These are phyloP conservation scores for Thera britannica DNA, from an alignment of 2,888 invertebrate genomes.

Conservation along the genomic window DNA sequence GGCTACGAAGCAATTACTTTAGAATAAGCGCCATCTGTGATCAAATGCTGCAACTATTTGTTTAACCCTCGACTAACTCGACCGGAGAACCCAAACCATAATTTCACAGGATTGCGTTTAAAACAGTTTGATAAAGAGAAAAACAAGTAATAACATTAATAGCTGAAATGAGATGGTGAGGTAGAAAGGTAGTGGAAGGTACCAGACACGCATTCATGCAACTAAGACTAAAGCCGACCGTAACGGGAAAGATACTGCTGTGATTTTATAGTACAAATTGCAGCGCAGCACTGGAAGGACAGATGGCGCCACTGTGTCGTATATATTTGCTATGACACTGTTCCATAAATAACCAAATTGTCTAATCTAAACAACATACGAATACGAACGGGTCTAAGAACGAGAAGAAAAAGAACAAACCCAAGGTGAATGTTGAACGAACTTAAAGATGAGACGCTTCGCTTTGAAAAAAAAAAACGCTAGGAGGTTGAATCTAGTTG, in stretches of 20 bases:
- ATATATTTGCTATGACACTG: not conserved
- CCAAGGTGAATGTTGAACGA: no score
- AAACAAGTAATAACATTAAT: not conserved
- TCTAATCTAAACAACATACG: no score
- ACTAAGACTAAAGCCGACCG: not conserved
- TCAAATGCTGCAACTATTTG: slow-evolving; percentile 1
- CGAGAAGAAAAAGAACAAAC: not conserved
- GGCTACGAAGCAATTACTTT: not conserved
- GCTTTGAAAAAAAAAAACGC: not conserved
- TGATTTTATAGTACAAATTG: not conserved
- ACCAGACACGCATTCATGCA: not conserved
- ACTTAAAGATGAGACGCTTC: not conserved
- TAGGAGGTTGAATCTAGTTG: not conserved
- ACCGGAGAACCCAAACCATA: not conserved
- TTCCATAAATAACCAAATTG: no score
- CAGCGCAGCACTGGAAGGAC: slow-evolving; percentile 2
- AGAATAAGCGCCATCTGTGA: slow-evolving; percentile 19
- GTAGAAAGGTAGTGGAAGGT: not conserved
- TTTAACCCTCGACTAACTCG: not conserved
- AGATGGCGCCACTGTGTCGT: slow-evolving; percentile 15
- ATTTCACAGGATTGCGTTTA: not conserved
- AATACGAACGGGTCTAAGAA: not conserved
- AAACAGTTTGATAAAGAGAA: not conserved
- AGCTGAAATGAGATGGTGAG: not conserved
- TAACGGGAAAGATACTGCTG: not conserved